Conservation (phyloP, 1,140 invertebrate genomes). For the Anagrus nilaparvatae region DNA sequence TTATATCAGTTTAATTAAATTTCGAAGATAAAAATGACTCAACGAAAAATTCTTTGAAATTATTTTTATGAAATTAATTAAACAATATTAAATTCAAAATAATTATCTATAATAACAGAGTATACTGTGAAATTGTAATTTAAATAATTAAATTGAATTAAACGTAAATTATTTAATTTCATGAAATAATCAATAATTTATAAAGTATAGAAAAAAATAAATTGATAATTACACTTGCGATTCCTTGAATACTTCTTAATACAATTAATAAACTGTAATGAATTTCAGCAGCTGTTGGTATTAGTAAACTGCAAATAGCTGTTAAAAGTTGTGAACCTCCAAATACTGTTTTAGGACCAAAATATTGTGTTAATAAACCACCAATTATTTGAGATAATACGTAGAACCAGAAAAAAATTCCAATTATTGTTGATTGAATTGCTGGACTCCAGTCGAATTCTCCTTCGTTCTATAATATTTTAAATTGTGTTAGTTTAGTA, state of each 20-base stretch:
- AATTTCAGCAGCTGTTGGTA: conserved; percentile 50
- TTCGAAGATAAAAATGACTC: neutral
- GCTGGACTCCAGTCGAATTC: conserved; percentile 52
- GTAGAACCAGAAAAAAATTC: conserved; percentile 66
- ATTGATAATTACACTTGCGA: conserved; percentile 52
- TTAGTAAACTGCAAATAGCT: conserved; percentile 56
- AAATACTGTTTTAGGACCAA: conserved; percentile 71
- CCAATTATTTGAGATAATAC: conserved; percentile 60
- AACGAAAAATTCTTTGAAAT: neutral
- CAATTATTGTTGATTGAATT: conserved; percentile 51
- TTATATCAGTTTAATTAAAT: conserved; percentile 8
- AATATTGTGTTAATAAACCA: conserved; percentile 62
- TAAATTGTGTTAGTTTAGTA: neutral
- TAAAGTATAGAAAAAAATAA: too few species aligned
- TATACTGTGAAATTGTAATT: too few species aligned
- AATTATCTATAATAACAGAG: too few species aligned
- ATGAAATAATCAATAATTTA: too few species aligned
- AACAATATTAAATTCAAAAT: too few species aligned
- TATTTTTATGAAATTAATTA: too few species aligned
- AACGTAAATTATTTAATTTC: too few species aligned
- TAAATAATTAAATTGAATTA: too few species aligned
- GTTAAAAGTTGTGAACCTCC: conserved; percentile 60
- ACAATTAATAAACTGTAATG: conserved; percentile 52
- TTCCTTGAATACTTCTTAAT: conserved; percentile 54
- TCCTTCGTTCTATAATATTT: conserved; percentile 36